These are phyloP conservation scores for Oreohelix idahoensis DNA, from an alignment of 1,140 invertebrate species.

Conservation along the genomic window DNA sequence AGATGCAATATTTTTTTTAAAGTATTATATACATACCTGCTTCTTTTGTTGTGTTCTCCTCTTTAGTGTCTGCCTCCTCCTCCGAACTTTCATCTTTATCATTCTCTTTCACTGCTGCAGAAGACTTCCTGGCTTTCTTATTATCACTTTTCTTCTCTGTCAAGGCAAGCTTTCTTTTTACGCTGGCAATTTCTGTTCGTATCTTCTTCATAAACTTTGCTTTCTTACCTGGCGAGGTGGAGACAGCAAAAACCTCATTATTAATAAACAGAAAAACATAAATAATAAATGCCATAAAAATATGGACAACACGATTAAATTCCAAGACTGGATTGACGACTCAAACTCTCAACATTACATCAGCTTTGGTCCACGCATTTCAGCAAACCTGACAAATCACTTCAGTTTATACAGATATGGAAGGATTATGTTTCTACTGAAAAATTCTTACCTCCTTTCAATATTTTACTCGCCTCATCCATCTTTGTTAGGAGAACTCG, in stretches of 20 bases:
- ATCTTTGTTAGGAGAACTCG: conserved; percentile 70
- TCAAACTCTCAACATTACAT: too few species aligned
- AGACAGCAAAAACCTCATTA: too few species aligned
- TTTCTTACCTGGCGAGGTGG: conserved; percentile 56
- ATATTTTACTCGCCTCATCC: conserved; percentile 62
- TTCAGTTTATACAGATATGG: too few species aligned
- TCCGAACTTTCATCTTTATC: background rate
- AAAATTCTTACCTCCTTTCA: conserved; percentile 44
- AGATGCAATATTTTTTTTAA: too few species aligned
- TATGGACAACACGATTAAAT: too few species aligned
- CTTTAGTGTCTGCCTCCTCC: background rate
- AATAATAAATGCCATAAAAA: too few species aligned
- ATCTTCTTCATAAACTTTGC: conserved; percentile 67
- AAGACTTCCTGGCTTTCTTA: background rate
- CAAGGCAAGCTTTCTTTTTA: conserved; percentile 70
- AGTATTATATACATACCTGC: background rate
- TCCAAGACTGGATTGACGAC: too few species aligned
- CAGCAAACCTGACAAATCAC: too few species aligned
- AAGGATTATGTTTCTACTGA: background rate
- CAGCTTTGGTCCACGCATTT: too few species aligned
- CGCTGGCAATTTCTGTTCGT: conserved; percentile 70
- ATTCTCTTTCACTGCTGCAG: background rate
- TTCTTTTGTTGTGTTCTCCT: conserved; percentile 20
- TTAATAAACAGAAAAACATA: too few species aligned
- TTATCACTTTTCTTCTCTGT: conserved; percentile 69